Conservation (phyloP, 2,797 vertebrate genomes). For the Gambusia yucatana region DNA sequence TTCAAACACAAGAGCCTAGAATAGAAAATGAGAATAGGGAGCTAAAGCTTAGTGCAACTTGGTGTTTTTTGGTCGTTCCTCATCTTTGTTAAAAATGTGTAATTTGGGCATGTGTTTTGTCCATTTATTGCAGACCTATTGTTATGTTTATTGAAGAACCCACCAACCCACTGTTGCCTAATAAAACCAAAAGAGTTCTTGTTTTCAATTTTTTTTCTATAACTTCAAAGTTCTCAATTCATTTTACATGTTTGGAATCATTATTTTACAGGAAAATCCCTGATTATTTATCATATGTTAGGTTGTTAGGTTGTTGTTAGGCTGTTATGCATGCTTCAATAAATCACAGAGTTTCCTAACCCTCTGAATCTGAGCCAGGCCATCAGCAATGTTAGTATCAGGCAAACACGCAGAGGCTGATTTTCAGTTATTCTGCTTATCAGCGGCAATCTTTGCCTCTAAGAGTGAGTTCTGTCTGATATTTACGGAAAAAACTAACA, state of each 20-base stretch:
- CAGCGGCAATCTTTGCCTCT: not conserved
- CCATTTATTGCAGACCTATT: not conserved
- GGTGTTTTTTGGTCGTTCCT: conserved; percentile 22
- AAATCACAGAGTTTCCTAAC: conserved; percentile 21
- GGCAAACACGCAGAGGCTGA: conserved; percentile 10
- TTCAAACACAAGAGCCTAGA: conserved; percentile 89
- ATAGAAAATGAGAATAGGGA: not conserved
- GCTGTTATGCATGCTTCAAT: conserved; percentile 1
- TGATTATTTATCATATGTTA: not conserved
- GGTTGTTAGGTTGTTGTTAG: not conserved
- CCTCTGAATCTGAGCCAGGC: not conserved
- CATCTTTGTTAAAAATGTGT: not conserved
- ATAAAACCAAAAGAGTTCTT: not conserved
- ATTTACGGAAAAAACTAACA: not conserved
- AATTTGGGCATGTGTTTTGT: not conserved
- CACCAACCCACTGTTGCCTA: not conserved
- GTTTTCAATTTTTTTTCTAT: not conserved
- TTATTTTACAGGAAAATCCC: not conserved
- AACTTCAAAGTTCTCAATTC: not conserved
- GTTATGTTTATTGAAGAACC: not conserved
- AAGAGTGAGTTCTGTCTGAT: not conserved
- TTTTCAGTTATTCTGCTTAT: not conserved
- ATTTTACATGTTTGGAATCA: not conserved
- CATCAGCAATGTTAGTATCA: conserved; percentile 10
- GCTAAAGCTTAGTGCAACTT: not conserved